These are phyloP conservation scores for Troilus luridus DNA, from an alignment of 2,888 invertebrate genomes.

Conservation along the genomic window DNA sequence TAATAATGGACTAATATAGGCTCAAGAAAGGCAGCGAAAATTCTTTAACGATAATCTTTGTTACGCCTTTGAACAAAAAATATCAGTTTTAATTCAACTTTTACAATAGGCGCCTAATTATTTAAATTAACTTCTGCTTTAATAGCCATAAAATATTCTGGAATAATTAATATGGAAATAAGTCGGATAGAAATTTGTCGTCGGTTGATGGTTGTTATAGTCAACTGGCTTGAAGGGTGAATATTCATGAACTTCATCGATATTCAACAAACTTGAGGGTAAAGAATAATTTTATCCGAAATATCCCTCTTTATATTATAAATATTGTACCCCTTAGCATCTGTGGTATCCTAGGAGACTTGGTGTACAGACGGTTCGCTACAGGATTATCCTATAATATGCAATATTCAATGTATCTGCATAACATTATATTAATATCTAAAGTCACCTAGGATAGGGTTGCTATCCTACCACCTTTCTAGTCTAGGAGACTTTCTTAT, in stretches of 20 bases:
- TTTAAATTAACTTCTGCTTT: not conserved
- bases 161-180: conserved; percentile 9
- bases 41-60: no score
- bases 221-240: not conserved
- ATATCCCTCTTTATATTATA: not conserved
- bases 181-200: conserved; percentile 2
- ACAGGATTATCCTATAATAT: not conserved
- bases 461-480: not conserved
- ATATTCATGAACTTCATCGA: conserved; percentile 15
- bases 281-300: conserved; percentile 1
- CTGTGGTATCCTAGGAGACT: not conserved
- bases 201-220: conserved; percentile 5
- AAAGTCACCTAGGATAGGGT: not conserved
- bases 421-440: not conserved
- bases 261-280: not conserved
- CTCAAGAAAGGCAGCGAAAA: no score
- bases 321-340: not conserved
- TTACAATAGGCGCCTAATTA: not conserved
- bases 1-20: no score
- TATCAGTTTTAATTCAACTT: not conserved
- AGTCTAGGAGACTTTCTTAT: no score
- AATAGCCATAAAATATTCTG: conserved; percentile 1
- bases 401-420: not conserved
- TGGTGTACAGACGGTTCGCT: not conserved
- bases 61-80: not conserved